Evolutionary conservation across 2,888 invertebrate species (phyloP), one percentile per base, ranked within the genome.

Genomic region (Eristalis arbustorum): DNA sequence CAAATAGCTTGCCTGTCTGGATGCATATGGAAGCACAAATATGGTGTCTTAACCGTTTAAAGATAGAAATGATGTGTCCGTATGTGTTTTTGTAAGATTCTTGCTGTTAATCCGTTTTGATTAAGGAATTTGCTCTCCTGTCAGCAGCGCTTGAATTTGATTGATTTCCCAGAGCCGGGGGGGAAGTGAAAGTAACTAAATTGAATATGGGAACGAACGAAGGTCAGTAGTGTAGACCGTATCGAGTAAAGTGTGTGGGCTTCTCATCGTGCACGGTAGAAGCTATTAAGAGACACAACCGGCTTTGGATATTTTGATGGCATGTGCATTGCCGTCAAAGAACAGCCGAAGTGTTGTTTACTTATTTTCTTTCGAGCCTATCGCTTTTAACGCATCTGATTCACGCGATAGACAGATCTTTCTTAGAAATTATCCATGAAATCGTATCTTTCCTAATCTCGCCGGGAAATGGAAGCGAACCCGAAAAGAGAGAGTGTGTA

Each of bases 1-100:
- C 13, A 57, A 57, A 80, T 80, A 68, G 63, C 28, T 56, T 61
- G 49, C 57, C 49, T 22, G 49, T 18, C 49, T n/a, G 49, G 18
- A 49, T 49, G 49, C 49, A 42, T 42, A 42, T 42, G 42, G n/a
- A 14, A 5, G 14, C n/a, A 18, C 49, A 18, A 18, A 49, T n/a
- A 42, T 42, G 42, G n/a, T 49, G 49, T 49, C 49, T 49, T 18
- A 49, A 49, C 18, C 18, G 49, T 18, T 49, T 49, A 8, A 49
- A 49, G 18, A 49, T 49, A 49, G 18, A 49, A 49, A 18, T 8
- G 18, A 8, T 5, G 49, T n/a, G n/a, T 18, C 6, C 6, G 18
- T 18, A 18, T 49, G 18, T 49, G 49, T 49, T 49, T 49, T 49
- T 49, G 2, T 49, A 18, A 18, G 49, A 49, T 18, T 18, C 18